These are phyloP conservation scores for Carcharodon carcharias DNA, from an alignment of 2,797 vertebrate species.

Conservation along the genomic window DNA sequence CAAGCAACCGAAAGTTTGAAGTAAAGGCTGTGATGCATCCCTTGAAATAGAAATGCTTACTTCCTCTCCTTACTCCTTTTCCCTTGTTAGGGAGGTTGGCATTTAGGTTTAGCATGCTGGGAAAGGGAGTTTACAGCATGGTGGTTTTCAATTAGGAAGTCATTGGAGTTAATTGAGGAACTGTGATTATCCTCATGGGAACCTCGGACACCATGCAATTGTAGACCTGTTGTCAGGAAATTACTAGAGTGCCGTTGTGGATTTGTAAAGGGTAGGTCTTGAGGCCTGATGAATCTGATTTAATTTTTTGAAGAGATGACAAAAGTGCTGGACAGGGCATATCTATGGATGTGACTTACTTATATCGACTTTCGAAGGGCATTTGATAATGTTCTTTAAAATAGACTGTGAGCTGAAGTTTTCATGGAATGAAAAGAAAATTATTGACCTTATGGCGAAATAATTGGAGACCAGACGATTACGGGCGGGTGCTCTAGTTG, in stretches of 20 bases:
- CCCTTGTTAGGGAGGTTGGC: neutral
- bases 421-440: neutral
- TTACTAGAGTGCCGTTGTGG: too few relatives aligned
- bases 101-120: neutral
- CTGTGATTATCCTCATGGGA: neutral
- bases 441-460: too few relatives aligned
- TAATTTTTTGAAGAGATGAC: neutral
- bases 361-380: too few relatives aligned
- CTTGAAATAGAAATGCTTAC: neutral
- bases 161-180: neutral
- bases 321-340: too few relatives aligned
- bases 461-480: neutral
- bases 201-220: too few relatives aligned
- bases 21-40: neutral
- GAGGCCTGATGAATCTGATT: too few relatives aligned
- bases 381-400: neutral
- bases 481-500: neutral
- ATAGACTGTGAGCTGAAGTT: neutral
- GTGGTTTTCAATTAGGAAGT: neutral
- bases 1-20: neutral
- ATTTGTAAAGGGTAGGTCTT: too few relatives aligned
- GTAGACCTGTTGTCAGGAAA: too few relatives aligned
- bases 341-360: too few relatives aligned
- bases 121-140: neutral
- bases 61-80: neutral